Conservation (phyloP, 2,113 vertebrate species). For the Crotalus viridis region DNA sequence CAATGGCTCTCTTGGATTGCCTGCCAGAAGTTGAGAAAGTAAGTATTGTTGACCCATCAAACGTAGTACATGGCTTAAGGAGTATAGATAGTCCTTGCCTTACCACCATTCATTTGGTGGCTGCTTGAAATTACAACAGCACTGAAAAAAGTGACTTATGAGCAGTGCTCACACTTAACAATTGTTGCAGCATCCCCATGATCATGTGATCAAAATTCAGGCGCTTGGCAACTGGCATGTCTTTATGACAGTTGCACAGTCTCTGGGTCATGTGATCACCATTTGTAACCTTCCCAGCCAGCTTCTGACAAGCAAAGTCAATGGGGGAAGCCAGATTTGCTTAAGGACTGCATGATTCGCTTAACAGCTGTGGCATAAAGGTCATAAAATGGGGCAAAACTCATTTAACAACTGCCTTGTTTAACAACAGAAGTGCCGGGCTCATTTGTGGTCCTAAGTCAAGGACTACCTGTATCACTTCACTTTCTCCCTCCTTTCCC, state of each 20-base stretch:
- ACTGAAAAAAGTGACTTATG: neutral
- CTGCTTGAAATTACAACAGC: neutral
- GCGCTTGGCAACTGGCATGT: neutral
- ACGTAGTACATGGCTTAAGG: neutral
- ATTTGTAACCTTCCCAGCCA: neutral
- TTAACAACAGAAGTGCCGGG: neutral
- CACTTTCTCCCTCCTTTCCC: neutral
- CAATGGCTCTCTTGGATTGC: constrained; percentile 83
- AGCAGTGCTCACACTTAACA: neutral
- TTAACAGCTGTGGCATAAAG: neutral
- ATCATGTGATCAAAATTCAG: neutral
- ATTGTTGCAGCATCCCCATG: neutral
- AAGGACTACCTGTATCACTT: neutral
- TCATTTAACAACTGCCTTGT: neutral
- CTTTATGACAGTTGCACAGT: neutral
- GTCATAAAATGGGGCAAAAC: neutral
- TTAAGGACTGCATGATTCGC: neutral
- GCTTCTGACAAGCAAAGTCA: neutral
- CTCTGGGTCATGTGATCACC: neutral
- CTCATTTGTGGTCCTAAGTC: neutral
- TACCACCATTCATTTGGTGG: neutral
- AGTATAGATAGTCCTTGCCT: neutral
- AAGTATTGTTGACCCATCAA: constrained; percentile 28
- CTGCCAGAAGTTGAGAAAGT: constrained; percentile 93
- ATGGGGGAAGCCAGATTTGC: neutral